Conservation (phyloP, 2,888 invertebrate species). For the Drosophila siamana region DNA sequence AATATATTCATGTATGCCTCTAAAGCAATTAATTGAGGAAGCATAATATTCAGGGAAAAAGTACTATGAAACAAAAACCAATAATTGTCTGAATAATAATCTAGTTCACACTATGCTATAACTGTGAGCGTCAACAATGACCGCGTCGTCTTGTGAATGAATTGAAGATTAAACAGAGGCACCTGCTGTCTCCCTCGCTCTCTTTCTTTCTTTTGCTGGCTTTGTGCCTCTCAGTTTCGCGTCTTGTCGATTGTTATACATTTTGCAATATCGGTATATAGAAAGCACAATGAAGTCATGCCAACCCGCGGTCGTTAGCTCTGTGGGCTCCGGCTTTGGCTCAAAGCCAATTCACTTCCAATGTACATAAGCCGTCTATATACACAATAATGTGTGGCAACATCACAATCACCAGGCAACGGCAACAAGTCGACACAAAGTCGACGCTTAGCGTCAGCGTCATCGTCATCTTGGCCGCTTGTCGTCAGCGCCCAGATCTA, state of each 20-base stretch:
- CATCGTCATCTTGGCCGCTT: constrained; percentile 4
- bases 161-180: constrained; percentile 19
- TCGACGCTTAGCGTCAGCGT: neutral
- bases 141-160: constrained; percentile 12
- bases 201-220: neutral
- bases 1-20: no score
- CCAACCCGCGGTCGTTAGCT: constrained; percentile 65
- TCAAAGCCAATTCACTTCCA: constrained; percentile 36
- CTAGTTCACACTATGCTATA: neutral
- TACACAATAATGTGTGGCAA: constrained; percentile 35
- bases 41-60: neutral
- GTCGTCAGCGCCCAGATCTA: constrained; percentile 28
- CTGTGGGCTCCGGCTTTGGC: constrained; percentile 37
- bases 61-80: neutral
- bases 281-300: constrained; percentile 54
- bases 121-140: constrained; percentile 3
- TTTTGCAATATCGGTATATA: constrained; percentile 4
- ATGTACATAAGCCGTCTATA: neutral
- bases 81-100: neutral
- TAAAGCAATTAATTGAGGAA: neutral
- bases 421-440: neutral
- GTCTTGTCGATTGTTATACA: constrained; percentile 3
- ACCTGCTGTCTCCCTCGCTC: neutral
- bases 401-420: constrained; percentile 10
- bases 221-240: neutral